Conservation (phyloP, 1,140 invertebrate genomes). For the Theocolax elegans region DNA sequence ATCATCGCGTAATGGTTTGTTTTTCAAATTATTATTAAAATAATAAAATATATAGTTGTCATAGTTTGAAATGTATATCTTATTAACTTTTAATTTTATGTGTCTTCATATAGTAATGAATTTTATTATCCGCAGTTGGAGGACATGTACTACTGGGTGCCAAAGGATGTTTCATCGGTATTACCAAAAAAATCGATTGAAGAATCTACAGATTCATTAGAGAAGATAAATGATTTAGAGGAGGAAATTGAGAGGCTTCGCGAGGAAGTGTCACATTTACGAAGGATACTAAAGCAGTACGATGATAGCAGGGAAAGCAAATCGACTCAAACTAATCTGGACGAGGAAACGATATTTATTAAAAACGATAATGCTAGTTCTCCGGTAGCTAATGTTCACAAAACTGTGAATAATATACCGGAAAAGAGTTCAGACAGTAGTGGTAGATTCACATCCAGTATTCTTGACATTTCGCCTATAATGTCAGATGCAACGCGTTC, state of each 20-base stretch:
- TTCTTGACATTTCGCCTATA: conserved; percentile 46
- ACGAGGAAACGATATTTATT: neutral
- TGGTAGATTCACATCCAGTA: conserved; percentile 46
- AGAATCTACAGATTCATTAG: neutral
- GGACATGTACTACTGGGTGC: conserved; percentile 89
- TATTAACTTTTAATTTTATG: no score
- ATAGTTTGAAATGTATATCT: no score
- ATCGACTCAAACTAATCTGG: no score
- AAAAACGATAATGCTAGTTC: conserved; percentile 27
- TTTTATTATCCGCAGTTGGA: conserved; percentile 75
- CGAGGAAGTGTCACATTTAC: neutral
- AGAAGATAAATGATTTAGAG: neutral
- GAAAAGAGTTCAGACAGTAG: conserved; percentile 39
- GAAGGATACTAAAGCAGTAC: neutral
- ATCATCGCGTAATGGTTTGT: no score
- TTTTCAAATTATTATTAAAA: no score
- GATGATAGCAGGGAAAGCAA: neutral
- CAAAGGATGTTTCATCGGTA: conserved; percentile 77
- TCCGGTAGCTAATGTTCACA: conserved; percentile 31
- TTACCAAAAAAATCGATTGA: conserved; percentile 68
- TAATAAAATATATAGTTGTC: no score
- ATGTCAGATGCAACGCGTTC: conserved; percentile 30
- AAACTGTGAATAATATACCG: conserved; percentile 10
- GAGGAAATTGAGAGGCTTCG: neutral
- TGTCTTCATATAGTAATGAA: no score